Evolutionary conservation across 2,797 vertebrate species (phyloP), one percentile per base, ranked within the genome.

Genomic region (Amblyopsis hoosieri): DNA sequence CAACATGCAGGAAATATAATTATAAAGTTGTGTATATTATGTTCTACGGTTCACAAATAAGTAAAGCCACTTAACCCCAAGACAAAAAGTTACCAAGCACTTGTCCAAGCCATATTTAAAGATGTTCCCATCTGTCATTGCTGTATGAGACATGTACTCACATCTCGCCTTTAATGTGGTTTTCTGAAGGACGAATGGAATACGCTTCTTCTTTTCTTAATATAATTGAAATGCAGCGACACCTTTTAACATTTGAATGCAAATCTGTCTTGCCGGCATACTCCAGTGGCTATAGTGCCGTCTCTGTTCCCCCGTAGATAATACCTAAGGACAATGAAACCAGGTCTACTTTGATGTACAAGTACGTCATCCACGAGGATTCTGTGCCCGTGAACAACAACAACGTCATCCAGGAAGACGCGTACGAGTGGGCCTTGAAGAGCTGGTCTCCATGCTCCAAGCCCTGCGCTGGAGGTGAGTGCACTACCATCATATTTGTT

Each of bases 301-400:
- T 42, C 8, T 9, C 37, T 42, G 7, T 42, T 7, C 2, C 5
- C 74, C 62, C 60, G 64, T 66, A 99, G 97, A 97, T 99, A 67
- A 92, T 98, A 72, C 97, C 97, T 56, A 94, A 92, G 77, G 95
- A 97, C 72, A 99, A 99, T 0, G 93, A 96, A 58, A 99, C 96
- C 0, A 90, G 94, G 11, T 97, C 94, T 1, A 97, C 95, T 75
- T 81, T 99, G 60, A 97, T 93, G 7, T 99, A 99, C 67, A 98
- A 93, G 64, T 99, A 99, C 86, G 95, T 97, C 76, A 96, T 98
- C 82, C 98, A 99, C 0, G 96, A 99, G 85, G 98, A 99, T 60
- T 97, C 95, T 0, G 94, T 98, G 8, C 96, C 96, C 0, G 91
- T 99, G 83, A 96, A 94, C 91, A 97, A 94, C 89, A 99, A 99